These are phyloP conservation scores for Eurosta solidaginis DNA, from an alignment of 1,140 invertebrate species.

Conservation along the genomic window DNA sequence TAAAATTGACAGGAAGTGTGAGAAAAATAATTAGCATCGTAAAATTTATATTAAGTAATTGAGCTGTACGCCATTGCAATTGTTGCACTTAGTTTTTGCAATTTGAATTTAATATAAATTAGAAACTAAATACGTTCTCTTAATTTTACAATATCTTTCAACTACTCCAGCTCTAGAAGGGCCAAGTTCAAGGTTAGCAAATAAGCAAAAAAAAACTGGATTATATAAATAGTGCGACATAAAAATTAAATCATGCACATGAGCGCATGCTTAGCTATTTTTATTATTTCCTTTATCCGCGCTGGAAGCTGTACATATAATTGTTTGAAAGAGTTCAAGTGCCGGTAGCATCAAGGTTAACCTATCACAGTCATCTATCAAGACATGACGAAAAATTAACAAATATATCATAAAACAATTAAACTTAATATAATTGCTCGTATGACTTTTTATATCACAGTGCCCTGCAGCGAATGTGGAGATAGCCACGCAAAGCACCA, in stretches of 20 bases:
- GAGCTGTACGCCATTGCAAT: no score
- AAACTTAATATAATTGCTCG: not conserved
- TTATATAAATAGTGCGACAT: not conserved
- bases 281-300: conserved; percentile 19
- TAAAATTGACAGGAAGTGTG: no score
- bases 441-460: no score
- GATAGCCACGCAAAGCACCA: no score
- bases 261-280: not conserved
- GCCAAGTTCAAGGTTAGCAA: not conserved
- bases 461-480: no score
- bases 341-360: conserved; percentile 23
- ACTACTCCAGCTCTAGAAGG: not conserved
- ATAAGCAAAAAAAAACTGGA: not conserved
- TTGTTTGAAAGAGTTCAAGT: conserved; percentile 23
- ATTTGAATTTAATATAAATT: no score
- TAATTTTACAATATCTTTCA: not conserved
- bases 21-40: no score
- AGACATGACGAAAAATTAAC: not conserved
- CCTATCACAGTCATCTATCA: not conserved
- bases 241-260: not conserved
- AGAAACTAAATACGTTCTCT: not conserved
- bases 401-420: conserved; percentile 7
- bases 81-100: no score
- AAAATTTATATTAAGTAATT: no score
- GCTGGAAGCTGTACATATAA: conserved; percentile 7